Evolutionary conservation across 2,888 invertebrate species (phyloP).

Genomic region (Conomelus anceps): DNA sequence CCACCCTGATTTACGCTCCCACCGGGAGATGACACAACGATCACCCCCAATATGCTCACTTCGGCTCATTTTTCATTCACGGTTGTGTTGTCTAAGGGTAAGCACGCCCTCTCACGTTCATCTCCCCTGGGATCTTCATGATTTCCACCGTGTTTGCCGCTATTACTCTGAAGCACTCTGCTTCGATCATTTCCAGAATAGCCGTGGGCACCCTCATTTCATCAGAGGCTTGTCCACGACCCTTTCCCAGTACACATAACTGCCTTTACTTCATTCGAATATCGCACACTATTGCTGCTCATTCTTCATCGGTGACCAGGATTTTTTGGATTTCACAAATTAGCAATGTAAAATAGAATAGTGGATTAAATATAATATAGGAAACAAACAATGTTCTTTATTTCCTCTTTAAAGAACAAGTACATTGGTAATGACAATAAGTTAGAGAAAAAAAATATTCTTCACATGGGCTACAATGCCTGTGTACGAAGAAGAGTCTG

Average conservation of each 20-base stretch:
- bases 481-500: too few relatives aligned
- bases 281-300: neutral
- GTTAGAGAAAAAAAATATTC: too few relatives aligned
- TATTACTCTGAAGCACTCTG: neutral
- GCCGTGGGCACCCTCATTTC: neutral
- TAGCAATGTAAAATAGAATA: neutral
- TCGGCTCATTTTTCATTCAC: slow-evolving; percentile 25
- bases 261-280: neutral
- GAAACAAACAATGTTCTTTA: neutral
- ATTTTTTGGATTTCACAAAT: neutral
- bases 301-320: slow-evolving; percentile 2
- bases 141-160: slow-evolving; percentile 13
- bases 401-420: neutral
- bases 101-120: slow-evolving; percentile 3
- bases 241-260: neutral
- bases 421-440: too few relatives aligned
- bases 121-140: slow-evolving; percentile 8
- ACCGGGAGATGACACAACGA: slow-evolving; percentile 19
- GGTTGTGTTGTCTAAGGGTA: slow-evolving; percentile 19
- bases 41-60: slow-evolving; percentile 15
- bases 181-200: slow-evolving; percentile 14
- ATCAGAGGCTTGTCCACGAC: neutral
- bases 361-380: neutral
- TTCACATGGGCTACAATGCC: too few relatives aligned
- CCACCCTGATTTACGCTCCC: slow-evolving; percentile 6